These are phyloP conservation scores for Anabacerthia variegaticeps DNA, from an alignment of 2,797 vertebrate genomes.

Conservation along the genomic window DNA sequence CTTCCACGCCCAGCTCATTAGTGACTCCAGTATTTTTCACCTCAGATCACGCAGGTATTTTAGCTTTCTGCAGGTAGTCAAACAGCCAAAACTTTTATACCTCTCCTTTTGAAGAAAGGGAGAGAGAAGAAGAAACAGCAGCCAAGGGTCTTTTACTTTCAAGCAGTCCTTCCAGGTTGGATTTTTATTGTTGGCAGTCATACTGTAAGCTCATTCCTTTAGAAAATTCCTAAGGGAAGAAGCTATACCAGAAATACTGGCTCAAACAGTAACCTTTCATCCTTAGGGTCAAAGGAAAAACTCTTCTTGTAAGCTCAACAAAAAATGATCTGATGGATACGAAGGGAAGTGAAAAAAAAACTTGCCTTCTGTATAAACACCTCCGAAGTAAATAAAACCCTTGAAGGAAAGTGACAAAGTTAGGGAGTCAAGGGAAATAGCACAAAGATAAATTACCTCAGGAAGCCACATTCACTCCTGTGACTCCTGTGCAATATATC, in stretches of 20 bases:
- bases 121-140: not conserved
- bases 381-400: slow-evolving; percentile 48
- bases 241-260: slow-evolving; percentile 15
- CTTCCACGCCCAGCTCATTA: not conserved
- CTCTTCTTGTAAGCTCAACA: not conserved
- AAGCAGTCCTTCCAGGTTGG: slow-evolving; percentile 11
- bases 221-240: slow-evolving; percentile 28
- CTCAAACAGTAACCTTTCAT: slow-evolving; percentile 52
- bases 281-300: slow-evolving; percentile 42
- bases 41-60: not conserved
- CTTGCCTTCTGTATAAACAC: not conserved
- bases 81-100: slow-evolving; percentile 5
- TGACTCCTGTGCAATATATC: slow-evolving; percentile 4
- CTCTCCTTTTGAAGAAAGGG: not conserved
- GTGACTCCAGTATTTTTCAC: not conserved
- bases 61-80: not conserved
- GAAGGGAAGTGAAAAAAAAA: not conserved
- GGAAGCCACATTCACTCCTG: slow-evolving; percentile 23
- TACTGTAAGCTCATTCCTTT: slow-evolving; percentile 2
- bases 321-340: not conserved
- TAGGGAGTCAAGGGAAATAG: slow-evolving; percentile 23
- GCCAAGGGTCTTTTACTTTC: slow-evolving; percentile 39
- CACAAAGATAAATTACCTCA: slow-evolving; percentile 50
- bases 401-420: slow-evolving; percentile 50
- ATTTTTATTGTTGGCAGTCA: slow-evolving; percentile 44